A percentile compares a stretch with the other conserved stretches of the same genome.
Evolutionary conservation across 2,888 invertebrate genomes (phyloP).

Genomic region (Nezara viridula): DNA sequence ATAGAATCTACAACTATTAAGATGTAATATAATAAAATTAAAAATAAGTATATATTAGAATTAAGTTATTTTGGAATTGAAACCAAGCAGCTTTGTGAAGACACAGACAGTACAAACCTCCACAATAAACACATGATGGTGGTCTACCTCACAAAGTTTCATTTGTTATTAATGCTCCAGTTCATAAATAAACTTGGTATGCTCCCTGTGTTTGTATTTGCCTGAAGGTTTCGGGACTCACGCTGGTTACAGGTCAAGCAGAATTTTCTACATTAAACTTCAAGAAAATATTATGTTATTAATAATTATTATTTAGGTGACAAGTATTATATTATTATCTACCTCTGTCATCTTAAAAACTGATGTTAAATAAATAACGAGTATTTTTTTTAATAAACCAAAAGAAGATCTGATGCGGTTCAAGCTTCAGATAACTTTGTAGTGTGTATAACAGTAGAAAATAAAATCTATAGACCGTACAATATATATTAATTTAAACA

Average conservation of each 20-base stretch:
- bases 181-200: conserved; percentile 32
- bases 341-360: too few relatives aligned
- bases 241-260: neutral
- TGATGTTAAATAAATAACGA: too few relatives aligned
- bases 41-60: neutral
- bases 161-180: neutral
- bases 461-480: too few relatives aligned
- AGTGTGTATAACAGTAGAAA: too few relatives aligned
- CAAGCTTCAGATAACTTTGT: too few relatives aligned
- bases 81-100: neutral
- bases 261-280: neutral
- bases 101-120: conserved; percentile 1
- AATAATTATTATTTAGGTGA: neutral
- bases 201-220: conserved; percentile 14
- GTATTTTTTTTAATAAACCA: too few relatives aligned
- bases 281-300: neutral
- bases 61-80: neutral
- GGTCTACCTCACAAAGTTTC: neutral
- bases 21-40: too few relatives aligned
- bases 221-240: neutral
- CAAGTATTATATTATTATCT: too few relatives aligned
- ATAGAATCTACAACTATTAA: too few relatives aligned
- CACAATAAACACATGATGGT: conserved; percentile 23
- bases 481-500: too few relatives aligned
- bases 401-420: too few relatives aligned